These are phyloP conservation scores for Triplophysa yarkandensis DNA, from an alignment of 2,797 vertebrate species.

Conservation along the genomic window DNA sequence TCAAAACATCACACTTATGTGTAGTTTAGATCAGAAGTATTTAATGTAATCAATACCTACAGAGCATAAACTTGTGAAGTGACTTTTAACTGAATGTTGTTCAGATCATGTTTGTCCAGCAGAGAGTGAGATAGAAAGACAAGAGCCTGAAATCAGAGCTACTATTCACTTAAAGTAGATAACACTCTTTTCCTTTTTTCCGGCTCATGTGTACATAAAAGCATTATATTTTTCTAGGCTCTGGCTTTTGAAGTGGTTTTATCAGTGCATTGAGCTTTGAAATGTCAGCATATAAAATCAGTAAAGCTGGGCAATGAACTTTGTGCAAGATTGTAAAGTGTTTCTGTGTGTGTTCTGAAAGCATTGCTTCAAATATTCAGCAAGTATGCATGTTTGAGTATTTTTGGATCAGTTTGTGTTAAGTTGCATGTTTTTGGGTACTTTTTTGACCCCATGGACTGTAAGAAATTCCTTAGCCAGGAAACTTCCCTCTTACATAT, in stretches of 20 bases:
- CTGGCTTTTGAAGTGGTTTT: slow-evolving; percentile 56
- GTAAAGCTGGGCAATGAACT: slow-evolving; percentile 49
- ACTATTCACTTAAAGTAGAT: neutral
- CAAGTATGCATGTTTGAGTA: neutral
- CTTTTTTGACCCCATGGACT: neutral
- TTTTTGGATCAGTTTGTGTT: slow-evolving; percentile 25
- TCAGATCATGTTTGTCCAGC: neutral
- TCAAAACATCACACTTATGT: slow-evolving; percentile 3
- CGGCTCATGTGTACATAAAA: slow-evolving; percentile 56
- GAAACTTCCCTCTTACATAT: neutral
- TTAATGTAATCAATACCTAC: neutral
- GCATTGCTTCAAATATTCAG: neutral
- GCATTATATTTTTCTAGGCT: slow-evolving; percentile 54
- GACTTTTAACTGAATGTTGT: slow-evolving; percentile 6
- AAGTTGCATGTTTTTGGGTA: slow-evolving; percentile 9
- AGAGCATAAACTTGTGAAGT: neutral
- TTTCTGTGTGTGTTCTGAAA: slow-evolving; percentile 20
- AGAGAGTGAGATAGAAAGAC: neutral
- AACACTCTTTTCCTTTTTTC: slow-evolving; percentile 45
- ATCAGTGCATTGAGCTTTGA: slow-evolving; percentile 60
- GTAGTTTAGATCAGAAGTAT: neutral
- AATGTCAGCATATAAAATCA: slow-evolving; percentile 67
- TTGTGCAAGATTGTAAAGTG: slow-evolving; percentile 41
- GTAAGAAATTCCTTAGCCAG: neutral
- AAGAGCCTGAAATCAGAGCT: neutral